Base-by-base conservation (phyloP, 2,888 invertebrate genomes). In the Aromia moschata region DNA sequence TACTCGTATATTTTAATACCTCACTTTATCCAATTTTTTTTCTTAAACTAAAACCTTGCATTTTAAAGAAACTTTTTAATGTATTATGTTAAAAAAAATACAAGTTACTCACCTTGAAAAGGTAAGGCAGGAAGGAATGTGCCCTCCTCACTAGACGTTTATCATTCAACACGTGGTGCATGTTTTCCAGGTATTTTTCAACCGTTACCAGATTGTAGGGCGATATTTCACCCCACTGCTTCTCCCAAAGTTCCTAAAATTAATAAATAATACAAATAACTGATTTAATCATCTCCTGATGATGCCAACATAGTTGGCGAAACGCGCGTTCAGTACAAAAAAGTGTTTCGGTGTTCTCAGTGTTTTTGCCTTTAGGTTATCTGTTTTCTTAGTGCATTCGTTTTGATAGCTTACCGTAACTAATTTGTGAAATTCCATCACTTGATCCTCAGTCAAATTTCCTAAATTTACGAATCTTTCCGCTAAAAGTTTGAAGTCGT, bases 131-230 rank as follows among this genome's bases (percentile, higher is more conserved):
- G 83, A 93, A 93, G 69, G 87, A 83, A 69, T 92, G 90, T 3
- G 89, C 89, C 75, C 88, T 89, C 77, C 87, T 89, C 77, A 89
- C 89, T 53, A 92, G 82, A 38, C 87, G 82, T 73, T 87, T 86
- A 74, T 93, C 92, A 69, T 90, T 91, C 33, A 93, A 82, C 45
- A 92, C 89, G 78, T 92, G 92, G 65, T 90, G 88, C 89, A 94
- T 91, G 77, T 92, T 91, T 62, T 89, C 87, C 14, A 94, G 77
- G 73, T 93, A 93, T 78, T 91, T 90, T 77, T 93, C 92, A 38
- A 92, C 89, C 0, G 90, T 90, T 3, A 93, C 88, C 72, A 89
- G 84, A 84, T 93, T 92, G 79, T 93, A 93, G 0, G 90, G 91
- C 70, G 87, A 88, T 25, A 92, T 86, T 69, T 89, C 90, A 2